A percentile compares a stretch with the other conserved stretches of the same genome.
These are phyloP conservation scores for Nipponacmea schrenckii DNA, from an alignment of 2,888 invertebrate genomes.

Conservation along the genomic window DNA sequence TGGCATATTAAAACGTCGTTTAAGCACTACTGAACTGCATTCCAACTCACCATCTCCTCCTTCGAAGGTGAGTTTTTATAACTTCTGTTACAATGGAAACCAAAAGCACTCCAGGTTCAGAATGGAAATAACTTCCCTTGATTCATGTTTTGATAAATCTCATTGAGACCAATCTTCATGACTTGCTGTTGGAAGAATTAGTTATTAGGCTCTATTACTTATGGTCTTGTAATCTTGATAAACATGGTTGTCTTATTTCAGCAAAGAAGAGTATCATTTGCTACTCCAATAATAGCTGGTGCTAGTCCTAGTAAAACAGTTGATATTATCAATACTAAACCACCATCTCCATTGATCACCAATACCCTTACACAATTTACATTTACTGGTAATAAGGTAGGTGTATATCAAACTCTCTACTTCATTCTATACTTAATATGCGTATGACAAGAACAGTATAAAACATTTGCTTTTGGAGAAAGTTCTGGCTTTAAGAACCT, in stretches of 20 bases:
- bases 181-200: no score
- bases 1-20: constrained; percentile 57
- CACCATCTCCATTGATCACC: constrained; percentile 27
- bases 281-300: constrained; percentile 49
- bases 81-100: not conserved
- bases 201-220: no score
- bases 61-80: constrained; percentile 44
- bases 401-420: not conserved
- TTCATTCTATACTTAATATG: no score
- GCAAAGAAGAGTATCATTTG: constrained; percentile 63
- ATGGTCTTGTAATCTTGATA: no score
- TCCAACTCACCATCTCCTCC: constrained; percentile 57
- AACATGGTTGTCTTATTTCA: constrained; percentile 37
- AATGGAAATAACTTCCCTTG: no score
- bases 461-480: no score
- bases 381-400: constrained; percentile 20
- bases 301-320: constrained; percentile 27
- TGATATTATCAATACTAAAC: constrained; percentile 19
- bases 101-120: no score
- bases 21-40: constrained; percentile 37
- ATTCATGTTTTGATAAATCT: no score
- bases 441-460: no score
- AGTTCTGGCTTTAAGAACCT: no score
- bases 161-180: no score
- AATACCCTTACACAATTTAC: constrained; percentile 15